Evolutionary conservation across 2,888 invertebrate genomes (phyloP).

Genomic region (Drosophila maculinotata): DNA sequence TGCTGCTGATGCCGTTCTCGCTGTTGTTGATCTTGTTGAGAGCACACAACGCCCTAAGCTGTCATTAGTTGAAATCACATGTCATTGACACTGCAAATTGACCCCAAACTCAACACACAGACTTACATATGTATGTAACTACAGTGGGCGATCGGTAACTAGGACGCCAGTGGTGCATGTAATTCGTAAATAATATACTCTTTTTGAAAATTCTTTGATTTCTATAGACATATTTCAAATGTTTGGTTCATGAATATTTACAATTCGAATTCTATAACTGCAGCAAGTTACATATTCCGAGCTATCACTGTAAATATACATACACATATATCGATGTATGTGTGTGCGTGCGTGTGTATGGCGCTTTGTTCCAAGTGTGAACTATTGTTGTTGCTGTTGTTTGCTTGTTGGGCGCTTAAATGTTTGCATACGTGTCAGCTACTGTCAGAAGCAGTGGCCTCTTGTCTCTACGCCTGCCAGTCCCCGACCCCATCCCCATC

Average conservation of each 20-base stretch:
- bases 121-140: slow-evolving; percentile 5
- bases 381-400: slow-evolving; percentile 45
- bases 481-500: not conserved
- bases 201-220: too few relatives aligned
- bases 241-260: too few relatives aligned
- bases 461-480: slow-evolving; percentile 13
- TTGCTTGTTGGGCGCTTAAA: slow-evolving; percentile 53
- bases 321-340: slow-evolving; percentile 12
- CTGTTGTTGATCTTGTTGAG: slow-evolving; percentile 36
- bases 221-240: too few relatives aligned
- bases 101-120: slow-evolving; percentile 42
- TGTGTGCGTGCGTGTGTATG: slow-evolving; percentile 5
- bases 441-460: slow-evolving; percentile 64
- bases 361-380: slow-evolving; percentile 50
- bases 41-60: slow-evolving; percentile 56
- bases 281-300: too few relatives aligned
- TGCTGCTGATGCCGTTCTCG: slow-evolving; percentile 13
- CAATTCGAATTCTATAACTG: not conserved
- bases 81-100: slow-evolving; percentile 72
- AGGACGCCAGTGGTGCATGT: too few relatives aligned
- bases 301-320: slow-evolving; percentile 3
- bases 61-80: slow-evolving; percentile 81
- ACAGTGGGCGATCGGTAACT: slow-evolving; percentile 2
- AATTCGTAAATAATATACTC: too few relatives aligned
- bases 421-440: slow-evolving; percentile 78